Base-by-base conservation (phyloP, 2,888 invertebrate genomes). In the Drosophila mercatorum region DNA sequence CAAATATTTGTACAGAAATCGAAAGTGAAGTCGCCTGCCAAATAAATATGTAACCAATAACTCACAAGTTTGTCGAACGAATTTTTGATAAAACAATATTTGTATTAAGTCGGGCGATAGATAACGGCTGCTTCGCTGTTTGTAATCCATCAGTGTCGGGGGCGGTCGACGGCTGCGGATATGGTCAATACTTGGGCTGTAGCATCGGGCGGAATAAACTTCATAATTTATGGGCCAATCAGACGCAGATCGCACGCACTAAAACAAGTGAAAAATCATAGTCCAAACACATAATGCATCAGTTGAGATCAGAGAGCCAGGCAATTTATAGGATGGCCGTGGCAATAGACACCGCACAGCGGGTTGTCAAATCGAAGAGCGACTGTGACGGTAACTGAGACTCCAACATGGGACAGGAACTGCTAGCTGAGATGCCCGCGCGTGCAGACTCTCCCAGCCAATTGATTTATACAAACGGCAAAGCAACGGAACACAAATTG, bases 401-500 rank as follows among this genome's bases (percentile, higher is more conserved):
- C 49, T 62, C 68, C 61, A 62, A 58, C 46, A 34, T 60, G 36
- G 46, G 12, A 49, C 28, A 55, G 61, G 34, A 36, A 41, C 41
- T 49, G 49, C 56, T 53, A 8, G 59, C 51, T 58, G 58, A 34
- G 36, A 46, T 65, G 55, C 57, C 40, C 34, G 65, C 38, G 60
- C 31, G 57, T 41, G 47, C 44, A 8, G 63, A 38, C 63, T 64
- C 56, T 68, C 43, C 63, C 75, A 62, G 78, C 84, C 90, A 88
- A 88, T 88, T 88, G 87, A 88, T 88, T 88, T 90, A 88, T 88
- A 88, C 88, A 90, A 88, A 88, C 90, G 81, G 87, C 87, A 78
- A 88, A 81, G 83, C 87, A 88, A 89, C 90, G 87, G 88, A 88
- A 88, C 87, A 88, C 90, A 90, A 90, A 88, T 88, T 88, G 87